Percentiles rank a stretch among this genome's conserved stretches.
These are phyloP conservation scores for Sebastes flavidus DNA, from an alignment of 2,797 vertebrate genomes.

Conservation along the genomic window DNA sequence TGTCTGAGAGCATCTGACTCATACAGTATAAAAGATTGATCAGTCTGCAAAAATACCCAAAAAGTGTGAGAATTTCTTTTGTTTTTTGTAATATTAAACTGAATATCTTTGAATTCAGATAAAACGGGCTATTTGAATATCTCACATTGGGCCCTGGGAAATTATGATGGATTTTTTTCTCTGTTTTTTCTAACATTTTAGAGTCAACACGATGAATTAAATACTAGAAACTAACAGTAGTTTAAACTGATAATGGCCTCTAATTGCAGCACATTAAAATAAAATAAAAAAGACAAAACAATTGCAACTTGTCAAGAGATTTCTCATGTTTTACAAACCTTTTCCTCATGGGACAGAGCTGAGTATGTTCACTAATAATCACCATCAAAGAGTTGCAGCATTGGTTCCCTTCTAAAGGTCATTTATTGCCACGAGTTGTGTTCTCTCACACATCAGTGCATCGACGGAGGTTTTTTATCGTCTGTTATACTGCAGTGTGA, in stretches of 20 bases:
- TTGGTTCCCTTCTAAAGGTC: constrained; percentile 23
- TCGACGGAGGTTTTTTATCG: constrained; percentile 32
- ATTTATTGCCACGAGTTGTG: background rate
- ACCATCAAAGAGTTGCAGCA: constrained; percentile 68
- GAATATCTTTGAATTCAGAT: background rate
- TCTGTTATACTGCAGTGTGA: constrained; percentile 29
- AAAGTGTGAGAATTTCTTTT: background rate
- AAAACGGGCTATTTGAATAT: background rate
- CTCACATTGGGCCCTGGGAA: background rate
- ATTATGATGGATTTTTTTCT: background rate
- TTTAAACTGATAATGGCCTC: background rate
- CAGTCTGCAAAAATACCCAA: background rate
- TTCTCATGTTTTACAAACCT: constrained; percentile 20
- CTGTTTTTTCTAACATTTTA: background rate
- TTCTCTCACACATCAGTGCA: constrained; percentile 13
- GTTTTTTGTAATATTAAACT: background rate
- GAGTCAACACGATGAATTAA: background rate
- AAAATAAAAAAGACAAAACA: background rate
- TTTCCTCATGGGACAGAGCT: constrained; percentile 70
- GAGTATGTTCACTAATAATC: constrained; percentile 66
- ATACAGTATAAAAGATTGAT: background rate
- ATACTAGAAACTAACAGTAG: background rate
- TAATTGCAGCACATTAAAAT: background rate
- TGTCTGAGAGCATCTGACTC: background rate
- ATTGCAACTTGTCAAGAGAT: background rate